These are phyloP conservation scores for Emydura subglobosa DNA, from an alignment of 2,113 vertebrate species.

Conservation along the genomic window DNA sequence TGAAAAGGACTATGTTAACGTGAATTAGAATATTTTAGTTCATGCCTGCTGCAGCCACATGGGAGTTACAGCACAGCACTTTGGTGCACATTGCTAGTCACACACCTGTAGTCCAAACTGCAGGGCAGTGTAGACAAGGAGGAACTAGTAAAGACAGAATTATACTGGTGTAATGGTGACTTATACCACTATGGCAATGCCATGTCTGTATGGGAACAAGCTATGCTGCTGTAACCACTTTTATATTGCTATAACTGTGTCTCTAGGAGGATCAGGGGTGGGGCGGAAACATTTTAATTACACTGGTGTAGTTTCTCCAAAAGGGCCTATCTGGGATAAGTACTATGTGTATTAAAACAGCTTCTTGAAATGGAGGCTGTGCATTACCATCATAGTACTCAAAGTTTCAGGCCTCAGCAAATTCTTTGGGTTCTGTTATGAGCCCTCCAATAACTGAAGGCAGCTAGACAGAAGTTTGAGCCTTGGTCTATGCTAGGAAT, in stretches of 20 bases:
- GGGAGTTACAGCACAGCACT: neutral
- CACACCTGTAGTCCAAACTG: neutral
- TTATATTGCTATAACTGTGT: neutral
- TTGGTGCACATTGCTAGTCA: neutral
- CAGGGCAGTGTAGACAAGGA: neutral
- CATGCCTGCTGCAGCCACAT: neutral
- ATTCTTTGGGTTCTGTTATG: neutral
- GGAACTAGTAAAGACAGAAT: neutral
- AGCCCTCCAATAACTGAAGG: neutral
- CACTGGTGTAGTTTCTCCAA: neutral
- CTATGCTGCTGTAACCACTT: neutral
- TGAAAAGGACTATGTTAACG: neutral
- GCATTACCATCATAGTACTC: neutral
- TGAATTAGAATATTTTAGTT: neutral
- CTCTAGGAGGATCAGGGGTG: neutral
- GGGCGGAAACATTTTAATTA: neutral
- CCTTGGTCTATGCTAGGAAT: neutral
- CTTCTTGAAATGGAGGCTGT: neutral
- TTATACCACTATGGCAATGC: neutral
- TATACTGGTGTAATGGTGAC: neutral
- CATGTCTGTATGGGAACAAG: neutral
- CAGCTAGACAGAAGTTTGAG: neutral
- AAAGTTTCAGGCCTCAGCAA: neutral
- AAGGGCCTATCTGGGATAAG: neutral
- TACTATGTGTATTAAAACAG: neutral